Evolutionary conservation across 2,888 invertebrate genomes (phyloP).

Genomic region (Osedax fenrisi): DNA sequence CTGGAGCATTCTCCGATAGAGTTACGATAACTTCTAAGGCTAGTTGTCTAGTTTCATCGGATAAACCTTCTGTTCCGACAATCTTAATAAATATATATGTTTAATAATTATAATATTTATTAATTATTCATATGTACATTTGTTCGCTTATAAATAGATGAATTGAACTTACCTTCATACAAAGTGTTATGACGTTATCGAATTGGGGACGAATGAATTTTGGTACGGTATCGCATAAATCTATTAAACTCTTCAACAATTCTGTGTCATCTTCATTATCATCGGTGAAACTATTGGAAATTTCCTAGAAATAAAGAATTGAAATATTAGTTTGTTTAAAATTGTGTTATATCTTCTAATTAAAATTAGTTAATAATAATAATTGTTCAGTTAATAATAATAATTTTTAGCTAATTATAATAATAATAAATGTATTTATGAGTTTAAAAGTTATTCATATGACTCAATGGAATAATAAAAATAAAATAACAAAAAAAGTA

Average conservation of each 20-base stretch:
- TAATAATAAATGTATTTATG: too few relatives aligned
- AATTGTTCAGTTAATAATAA: too few relatives aligned
- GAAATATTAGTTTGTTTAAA: neutral
- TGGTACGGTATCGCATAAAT: constrained; percentile 80
- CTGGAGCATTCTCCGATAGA: constrained; percentile 82
- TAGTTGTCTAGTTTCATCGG: constrained; percentile 65
- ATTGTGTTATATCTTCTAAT: too few relatives aligned
- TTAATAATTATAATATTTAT: neutral
- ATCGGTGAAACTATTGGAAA: neutral
- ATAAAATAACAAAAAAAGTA: too few relatives aligned
- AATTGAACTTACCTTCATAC: constrained; percentile 74
- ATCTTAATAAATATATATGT: constrained; percentile 52
- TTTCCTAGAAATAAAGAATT: neutral
- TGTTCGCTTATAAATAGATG: too few relatives aligned
- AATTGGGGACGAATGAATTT: constrained; percentile 80
- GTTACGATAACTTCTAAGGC: constrained; percentile 74
- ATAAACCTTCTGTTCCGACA: constrained; percentile 53
- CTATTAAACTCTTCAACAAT: constrained; percentile 79
- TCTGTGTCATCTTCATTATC: constrained; percentile 61
- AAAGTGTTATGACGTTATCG: constrained; percentile 71
- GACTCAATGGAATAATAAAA: too few relatives aligned
- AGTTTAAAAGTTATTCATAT: too few relatives aligned
- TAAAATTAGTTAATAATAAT: too few relatives aligned
- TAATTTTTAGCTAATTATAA: too few relatives aligned
- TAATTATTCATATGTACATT: too few relatives aligned